These are phyloP conservation scores for Vicugna pacos DNA, from an alignment of 2,113 vertebrate species.

Conservation along the genomic window DNA sequence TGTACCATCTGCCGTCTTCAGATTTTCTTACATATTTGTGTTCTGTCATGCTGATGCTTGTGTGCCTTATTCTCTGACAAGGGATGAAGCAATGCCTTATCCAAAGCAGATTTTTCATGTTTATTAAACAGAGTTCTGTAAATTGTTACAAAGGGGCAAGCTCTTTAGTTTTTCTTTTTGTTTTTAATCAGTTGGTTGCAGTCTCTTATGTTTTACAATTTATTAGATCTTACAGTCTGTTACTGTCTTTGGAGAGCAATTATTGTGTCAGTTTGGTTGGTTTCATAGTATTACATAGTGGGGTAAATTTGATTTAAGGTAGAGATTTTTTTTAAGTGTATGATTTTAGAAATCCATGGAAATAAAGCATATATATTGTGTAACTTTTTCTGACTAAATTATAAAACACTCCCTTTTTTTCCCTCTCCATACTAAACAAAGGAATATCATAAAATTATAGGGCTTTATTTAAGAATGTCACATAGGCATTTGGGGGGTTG, in stretches of 20 bases:
- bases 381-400: conserved; percentile 45
- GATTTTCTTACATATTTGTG: conserved; percentile 40
- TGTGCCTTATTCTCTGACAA: conserved; percentile 63
- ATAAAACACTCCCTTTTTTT: conserved; percentile 1
- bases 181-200: neutral
- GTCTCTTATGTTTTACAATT: neutral
- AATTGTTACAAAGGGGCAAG: neutral
- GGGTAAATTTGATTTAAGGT: conserved; percentile 33
- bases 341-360: conserved; percentile 49
- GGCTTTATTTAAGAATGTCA: conserved; percentile 9
- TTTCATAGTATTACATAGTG: neutral
- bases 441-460: conserved; percentile 39
- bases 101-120: neutral
- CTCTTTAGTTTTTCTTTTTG: conserved; percentile 9
- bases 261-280: neutral
- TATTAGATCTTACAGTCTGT: neutral
- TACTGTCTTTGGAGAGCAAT: conserved; percentile 32
- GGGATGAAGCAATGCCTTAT: neutral
- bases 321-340: conserved; percentile 1
- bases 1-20: conserved; percentile 35
- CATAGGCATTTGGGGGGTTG: neutral
- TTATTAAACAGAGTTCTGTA: conserved; percentile 57
- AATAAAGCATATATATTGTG: conserved; percentile 54
- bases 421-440: conserved; percentile 29
- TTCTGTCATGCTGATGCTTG: neutral